These are phyloP conservation scores for Catharus bicknelli DNA, from an alignment of 2,113 vertebrate genomes.

Conservation along the genomic window DNA sequence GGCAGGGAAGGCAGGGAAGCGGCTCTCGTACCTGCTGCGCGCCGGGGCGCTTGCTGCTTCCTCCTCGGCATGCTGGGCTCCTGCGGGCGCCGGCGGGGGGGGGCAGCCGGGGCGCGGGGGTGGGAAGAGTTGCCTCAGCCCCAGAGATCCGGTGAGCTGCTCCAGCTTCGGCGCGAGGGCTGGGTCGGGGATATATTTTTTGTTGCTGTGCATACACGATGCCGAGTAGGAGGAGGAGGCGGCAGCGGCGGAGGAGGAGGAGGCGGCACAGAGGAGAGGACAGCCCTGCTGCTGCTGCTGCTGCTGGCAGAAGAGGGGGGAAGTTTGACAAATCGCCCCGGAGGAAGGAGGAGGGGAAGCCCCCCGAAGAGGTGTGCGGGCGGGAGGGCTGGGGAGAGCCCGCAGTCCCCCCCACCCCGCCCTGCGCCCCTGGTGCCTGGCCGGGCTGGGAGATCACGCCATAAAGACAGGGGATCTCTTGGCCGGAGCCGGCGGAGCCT, in stretches of 20 bases:
- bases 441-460: neutral
- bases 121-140: conserved; percentile 80
- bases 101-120: conserved; percentile 81
- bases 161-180: conserved; percentile 73
- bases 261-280: neutral
- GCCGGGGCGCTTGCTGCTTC: conserved; percentile 98
- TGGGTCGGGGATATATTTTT: conserved; percentile 47
- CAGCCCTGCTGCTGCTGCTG: neutral
- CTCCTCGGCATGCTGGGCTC: conserved; percentile 91
- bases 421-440: neutral
- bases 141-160: conserved; percentile 72
- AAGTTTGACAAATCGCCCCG: too few species aligned
- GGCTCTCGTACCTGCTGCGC: conserved; percentile 89
- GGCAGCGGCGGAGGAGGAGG: neutral
- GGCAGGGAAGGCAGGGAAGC: neutral
- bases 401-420: neutral
- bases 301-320: too few species aligned
- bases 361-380: too few species aligned
- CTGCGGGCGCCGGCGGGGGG: conserved; percentile 72
- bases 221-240: conserved; percentile 59
- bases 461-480: neutral
- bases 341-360: too few species aligned
- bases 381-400: too few species aligned
- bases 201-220: conserved; percentile 75
- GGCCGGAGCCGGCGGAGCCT: neutral